Evolutionary conservation across 2,113 vertebrate species (phyloP).

Genomic region (Hippocampus zosterae): DNA sequence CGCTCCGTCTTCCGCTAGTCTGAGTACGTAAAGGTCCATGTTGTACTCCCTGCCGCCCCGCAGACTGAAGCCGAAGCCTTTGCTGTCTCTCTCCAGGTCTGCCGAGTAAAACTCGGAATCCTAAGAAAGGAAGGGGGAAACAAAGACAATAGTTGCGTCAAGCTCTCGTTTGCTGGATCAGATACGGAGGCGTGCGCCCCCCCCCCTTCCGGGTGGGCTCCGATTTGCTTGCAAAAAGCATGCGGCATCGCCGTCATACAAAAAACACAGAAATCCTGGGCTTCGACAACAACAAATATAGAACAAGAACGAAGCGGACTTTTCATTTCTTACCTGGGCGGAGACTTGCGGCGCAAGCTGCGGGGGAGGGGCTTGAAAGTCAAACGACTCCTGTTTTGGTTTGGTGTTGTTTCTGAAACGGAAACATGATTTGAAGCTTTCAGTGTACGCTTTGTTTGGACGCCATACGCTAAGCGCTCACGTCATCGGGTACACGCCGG

Average conservation of each 20-base stretch:
- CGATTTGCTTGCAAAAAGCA: conserved; percentile 53
- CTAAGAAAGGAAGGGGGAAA: conserved; percentile 52
- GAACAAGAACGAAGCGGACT: no score
- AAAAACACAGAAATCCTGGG: conserved; percentile 5
- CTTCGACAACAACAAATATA: no score
- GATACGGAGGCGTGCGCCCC: conserved; percentile 23
- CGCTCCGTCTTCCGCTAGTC: conserved; percentile 93
- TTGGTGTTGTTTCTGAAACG: conserved; percentile 86
- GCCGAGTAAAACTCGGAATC: conserved; percentile 94
- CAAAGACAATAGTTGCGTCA: conserved; percentile 26
- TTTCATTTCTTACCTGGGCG: conserved; percentile 61
- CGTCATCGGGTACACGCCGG: not conserved
- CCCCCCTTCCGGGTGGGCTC: conserved; percentile 31
- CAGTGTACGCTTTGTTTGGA: conserved; percentile 34
- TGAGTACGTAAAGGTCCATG: conserved; percentile 97
- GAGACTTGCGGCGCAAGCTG: conserved; percentile 63
- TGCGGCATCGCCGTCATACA: conserved; percentile 40
- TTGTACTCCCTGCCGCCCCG: conserved; percentile 95
- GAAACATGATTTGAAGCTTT: conserved; percentile 5
- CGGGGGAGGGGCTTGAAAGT: conserved; percentile 79
- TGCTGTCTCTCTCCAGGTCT: conserved; percentile 94
- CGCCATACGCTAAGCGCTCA: not conserved
- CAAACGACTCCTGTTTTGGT: conserved; percentile 95
- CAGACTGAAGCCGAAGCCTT: conserved; percentile 98
- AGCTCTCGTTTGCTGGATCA: conserved; percentile 49